phyloP scores from a whole-genome alignment of 2,113 vertebrate species.

The Hippocampus zosterae region DNA sequence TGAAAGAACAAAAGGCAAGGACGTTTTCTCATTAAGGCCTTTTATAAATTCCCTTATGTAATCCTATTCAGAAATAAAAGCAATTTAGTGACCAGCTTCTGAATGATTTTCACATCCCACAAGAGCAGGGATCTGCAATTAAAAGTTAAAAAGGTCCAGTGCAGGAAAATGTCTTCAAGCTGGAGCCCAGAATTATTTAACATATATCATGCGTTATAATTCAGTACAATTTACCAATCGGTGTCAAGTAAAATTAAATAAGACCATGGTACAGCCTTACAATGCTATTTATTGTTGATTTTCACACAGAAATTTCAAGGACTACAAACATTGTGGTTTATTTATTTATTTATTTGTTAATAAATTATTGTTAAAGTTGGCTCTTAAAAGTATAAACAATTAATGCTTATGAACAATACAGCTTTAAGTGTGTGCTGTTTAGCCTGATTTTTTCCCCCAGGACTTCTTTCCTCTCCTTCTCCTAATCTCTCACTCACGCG shows the following conservation, averaged over 20 bases:
- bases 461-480: too few species aligned
- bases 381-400: too few species aligned
- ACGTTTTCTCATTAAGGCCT: constrained; percentile 49
- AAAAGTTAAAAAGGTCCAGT: background rate
- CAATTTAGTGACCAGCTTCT: constrained; percentile 16
- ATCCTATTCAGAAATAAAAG: constrained; percentile 42
- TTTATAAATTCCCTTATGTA: constrained; percentile 28
- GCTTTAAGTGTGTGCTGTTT: too few species aligned
- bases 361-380: too few species aligned
- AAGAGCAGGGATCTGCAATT: background rate
- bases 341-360: too few species aligned
- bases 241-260: background rate
- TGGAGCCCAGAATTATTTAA: background rate
- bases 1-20: constrained; percentile 39
- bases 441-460: too few species aligned
- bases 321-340: too few species aligned
- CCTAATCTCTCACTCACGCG: too few species aligned
- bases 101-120: constrained; percentile 25
- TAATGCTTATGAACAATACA: too few species aligned
- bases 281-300: background rate
- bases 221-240: background rate
- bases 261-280: background rate
- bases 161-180: background rate
- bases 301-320: background rate
- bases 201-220: background rate